Percentiles rank a stretch among this genome's conserved stretches.
phyloP scores from a whole-genome alignment of 2,888 invertebrate genomes.

The Chloroclysta siterata region DNA sequence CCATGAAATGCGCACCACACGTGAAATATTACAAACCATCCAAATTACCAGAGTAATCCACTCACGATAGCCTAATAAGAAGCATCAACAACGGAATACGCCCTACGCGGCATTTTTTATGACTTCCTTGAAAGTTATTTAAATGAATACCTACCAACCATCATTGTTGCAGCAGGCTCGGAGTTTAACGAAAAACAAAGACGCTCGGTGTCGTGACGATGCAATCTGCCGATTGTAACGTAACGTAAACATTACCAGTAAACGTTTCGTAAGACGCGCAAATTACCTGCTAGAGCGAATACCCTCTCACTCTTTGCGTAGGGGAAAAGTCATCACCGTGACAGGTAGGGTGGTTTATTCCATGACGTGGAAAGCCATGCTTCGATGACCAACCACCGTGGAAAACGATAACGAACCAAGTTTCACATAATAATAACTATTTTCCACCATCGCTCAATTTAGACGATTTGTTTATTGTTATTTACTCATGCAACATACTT shows the following conservation, averaged over 20 bases:
- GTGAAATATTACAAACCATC: conserved; percentile 46
- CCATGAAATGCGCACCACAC: conserved; percentile 69
- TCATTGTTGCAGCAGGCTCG: conserved; percentile 34
- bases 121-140: conserved; percentile 40
- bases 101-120: conserved; percentile 29
- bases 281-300: conserved; percentile 36
- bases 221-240: conserved; percentile 37
- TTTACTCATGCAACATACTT: conserved; percentile 24
- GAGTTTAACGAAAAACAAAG: conserved; percentile 36
- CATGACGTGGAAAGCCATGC: conserved; percentile 74
- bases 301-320: conserved; percentile 36
- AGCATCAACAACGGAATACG: conserved; percentile 31
- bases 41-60: conserved; percentile 40
- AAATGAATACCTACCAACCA: conserved; percentile 22
- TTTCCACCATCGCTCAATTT: conserved; percentile 47
- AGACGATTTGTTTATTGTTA: conserved; percentile 23
- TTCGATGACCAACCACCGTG: conserved; percentile 66
- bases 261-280: conserved; percentile 47
- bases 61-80: conserved; percentile 43
- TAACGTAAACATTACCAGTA: conserved; percentile 45
- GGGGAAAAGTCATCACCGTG: conserved; percentile 68
- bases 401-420: conserved; percentile 65
- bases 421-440: conserved; percentile 52
- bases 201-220: conserved; percentile 42
- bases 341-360: conserved; percentile 81